These are phyloP conservation scores for Hemistola chrysoprasaria DNA, from an alignment of 2,888 invertebrate species.

Conservation along the genomic window DNA sequence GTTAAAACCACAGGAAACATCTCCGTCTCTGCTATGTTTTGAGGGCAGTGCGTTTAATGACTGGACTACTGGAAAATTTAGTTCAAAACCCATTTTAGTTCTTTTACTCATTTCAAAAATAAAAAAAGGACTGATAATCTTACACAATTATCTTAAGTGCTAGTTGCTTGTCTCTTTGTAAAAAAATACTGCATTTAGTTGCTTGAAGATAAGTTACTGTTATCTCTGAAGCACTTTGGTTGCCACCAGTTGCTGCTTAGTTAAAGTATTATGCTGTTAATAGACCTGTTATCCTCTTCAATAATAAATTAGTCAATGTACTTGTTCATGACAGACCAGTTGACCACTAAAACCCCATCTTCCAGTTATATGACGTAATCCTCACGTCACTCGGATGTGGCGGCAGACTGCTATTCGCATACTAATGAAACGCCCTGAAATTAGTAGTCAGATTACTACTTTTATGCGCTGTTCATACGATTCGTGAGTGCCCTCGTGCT, in stretches of 20 bases:
- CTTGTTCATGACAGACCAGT: slow-evolving; percentile 18
- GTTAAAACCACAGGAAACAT: too few relatives aligned
- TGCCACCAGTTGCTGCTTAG: slow-evolving; percentile 4
- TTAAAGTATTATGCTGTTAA: slow-evolving; percentile 16
- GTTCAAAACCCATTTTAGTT: too few relatives aligned
- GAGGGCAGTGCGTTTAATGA: too few relatives aligned
- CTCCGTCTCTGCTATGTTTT: too few relatives aligned
- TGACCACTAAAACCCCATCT: slow-evolving; percentile 15
- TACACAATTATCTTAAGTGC: too few relatives aligned
- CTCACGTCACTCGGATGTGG: slow-evolving; percentile 34
- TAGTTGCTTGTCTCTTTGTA: too few relatives aligned
- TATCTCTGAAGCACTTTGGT: slow-evolving; percentile 1
- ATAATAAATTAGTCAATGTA: slow-evolving; percentile 16
- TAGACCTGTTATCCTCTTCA: slow-evolving; percentile 17
- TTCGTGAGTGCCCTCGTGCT: slow-evolving; percentile 4
- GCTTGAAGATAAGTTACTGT: too few relatives aligned
- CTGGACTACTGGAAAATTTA: too few relatives aligned
- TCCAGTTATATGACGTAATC: slow-evolving; percentile 39
- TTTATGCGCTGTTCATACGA: slow-evolving; percentile 4
- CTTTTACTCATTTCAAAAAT: too few relatives aligned
- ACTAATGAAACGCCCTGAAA: slow-evolving; percentile 41
- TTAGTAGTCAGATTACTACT: slow-evolving; percentile 34
- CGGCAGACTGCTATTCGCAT: slow-evolving; percentile 43
- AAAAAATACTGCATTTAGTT: too few relatives aligned
- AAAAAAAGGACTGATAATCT: too few relatives aligned